Evolutionary conservation across 53 echinoderm and acorn worm species (phyloP).

Genomic region (Mesocentrotus franciscanus): DNA sequence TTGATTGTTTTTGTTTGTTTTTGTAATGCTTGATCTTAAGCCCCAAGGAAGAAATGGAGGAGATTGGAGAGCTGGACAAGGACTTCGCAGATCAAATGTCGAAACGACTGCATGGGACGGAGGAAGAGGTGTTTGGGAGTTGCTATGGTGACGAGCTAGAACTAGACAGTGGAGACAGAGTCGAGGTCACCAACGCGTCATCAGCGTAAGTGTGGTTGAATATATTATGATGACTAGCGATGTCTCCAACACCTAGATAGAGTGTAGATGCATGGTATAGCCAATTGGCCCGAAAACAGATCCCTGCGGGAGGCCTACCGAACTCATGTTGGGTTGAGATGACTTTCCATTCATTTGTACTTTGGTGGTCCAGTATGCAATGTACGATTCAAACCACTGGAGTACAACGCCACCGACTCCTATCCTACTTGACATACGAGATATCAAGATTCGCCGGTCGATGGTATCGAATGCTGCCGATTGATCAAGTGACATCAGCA

Average conservation of each 20-base stretch:
- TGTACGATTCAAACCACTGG: background rate
- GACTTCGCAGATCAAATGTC: constrained; percentile 29
- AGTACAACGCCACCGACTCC: background rate
- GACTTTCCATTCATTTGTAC: background rate
- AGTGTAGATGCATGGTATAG: no score
- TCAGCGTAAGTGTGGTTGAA: no score
- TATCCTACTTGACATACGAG: background rate
- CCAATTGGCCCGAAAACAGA: no score
- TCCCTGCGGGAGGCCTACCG: background rate
- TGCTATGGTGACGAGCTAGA: constrained; percentile 16
- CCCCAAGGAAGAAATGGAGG: background rate
- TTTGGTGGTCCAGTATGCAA: background rate
- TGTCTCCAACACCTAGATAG: no score
- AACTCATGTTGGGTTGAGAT: background rate
- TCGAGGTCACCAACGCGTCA: background rate
- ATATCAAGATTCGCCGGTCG: background rate
- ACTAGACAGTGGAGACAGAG: background rate
- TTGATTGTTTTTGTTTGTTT: no score
- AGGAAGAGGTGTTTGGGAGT: background rate
- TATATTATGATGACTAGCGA: no score
- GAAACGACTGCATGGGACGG: background rate
- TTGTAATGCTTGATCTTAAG: background rate
- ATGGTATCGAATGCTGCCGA: background rate
- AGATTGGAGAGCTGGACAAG: constrained; percentile 13
- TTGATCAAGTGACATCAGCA: background rate